Percentiles rank a stretch among this genome's conserved stretches.
Conservation (phyloP, 2,113 vertebrate genomes). For the Datnioides undecimradiatus region DNA sequence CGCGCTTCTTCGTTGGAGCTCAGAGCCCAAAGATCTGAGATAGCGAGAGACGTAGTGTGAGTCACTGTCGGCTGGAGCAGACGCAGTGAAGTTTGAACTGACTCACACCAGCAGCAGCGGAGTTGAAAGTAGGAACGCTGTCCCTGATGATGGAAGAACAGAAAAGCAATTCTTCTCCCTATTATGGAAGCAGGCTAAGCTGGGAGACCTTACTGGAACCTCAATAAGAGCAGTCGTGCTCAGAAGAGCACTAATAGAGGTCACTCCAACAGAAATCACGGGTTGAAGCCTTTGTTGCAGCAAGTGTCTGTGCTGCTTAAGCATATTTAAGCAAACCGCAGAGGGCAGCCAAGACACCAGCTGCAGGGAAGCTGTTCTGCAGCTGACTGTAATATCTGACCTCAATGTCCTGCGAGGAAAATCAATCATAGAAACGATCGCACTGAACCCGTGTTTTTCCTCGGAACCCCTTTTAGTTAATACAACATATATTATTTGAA, state of each 20-base stretch:
- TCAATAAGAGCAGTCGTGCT: not conserved
- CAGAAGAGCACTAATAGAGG: no score
- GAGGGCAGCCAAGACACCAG: not conserved
- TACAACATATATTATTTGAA: not conserved
- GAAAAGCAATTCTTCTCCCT: not conserved
- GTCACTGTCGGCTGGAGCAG: constrained; percentile 8
- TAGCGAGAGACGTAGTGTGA: not conserved
- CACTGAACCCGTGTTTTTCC: not conserved
- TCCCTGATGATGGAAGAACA: constrained; percentile 8
- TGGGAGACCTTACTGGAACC: not conserved
- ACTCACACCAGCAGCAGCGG: constrained; percentile 19
- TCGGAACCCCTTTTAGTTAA: not conserved
- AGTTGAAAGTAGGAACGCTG: constrained; percentile 2
- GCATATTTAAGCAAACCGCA: not conserved
- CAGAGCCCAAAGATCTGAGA: not conserved
- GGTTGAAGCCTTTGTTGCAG: not conserved
- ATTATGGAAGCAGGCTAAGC: constrained; percentile 7
- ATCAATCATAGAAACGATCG: not conserved
- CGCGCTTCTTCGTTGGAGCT: not conserved
- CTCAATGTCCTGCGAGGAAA: not conserved
- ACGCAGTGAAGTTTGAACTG: not conserved
- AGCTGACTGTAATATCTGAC: constrained; percentile 2
- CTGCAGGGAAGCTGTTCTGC: constrained; percentile 3
- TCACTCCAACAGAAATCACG: not conserved
- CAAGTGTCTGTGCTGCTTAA: not conserved